Evolutionary conservation across 2,888 invertebrate species (phyloP).

Genomic region (Parnassius smintheus): DNA sequence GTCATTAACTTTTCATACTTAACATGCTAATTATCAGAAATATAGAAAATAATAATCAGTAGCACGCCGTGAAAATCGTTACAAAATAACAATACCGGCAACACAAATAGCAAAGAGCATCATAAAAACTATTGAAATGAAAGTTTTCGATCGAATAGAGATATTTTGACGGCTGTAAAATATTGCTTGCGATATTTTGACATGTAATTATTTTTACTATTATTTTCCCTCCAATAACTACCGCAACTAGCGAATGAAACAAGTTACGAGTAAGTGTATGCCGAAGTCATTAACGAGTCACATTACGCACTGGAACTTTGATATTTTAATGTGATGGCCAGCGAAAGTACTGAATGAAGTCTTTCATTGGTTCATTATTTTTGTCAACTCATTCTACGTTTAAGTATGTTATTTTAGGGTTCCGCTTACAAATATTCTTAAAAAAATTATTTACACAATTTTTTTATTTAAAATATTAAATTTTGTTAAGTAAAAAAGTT

Average conservation of each 20-base stretch:
- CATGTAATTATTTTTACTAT: constrained; percentile 16
- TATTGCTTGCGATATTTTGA: constrained; percentile 9
- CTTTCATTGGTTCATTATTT: constrained; percentile 17
- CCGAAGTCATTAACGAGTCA: constrained; percentile 4
- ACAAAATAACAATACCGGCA: neutral
- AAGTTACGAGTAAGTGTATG: constrained; percentile 9
- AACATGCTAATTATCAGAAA: too few relatives aligned
- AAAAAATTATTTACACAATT: too few relatives aligned
- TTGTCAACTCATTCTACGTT: constrained; percentile 20
- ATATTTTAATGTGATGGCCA: constrained; percentile 23
- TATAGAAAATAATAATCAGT: constrained; percentile 2
- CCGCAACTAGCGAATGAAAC: constrained; percentile 10
- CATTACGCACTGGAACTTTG: constrained; percentile 17
- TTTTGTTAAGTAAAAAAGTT: too few relatives aligned
- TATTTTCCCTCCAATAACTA: constrained; percentile 4
- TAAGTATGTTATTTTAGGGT: constrained; percentile 2
- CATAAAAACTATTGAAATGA: constrained; percentile 20
- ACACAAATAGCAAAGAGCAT: constrained; percentile 13
- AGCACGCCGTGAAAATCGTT: neutral
- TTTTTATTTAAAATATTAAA: too few relatives aligned
- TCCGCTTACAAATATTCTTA: neutral
- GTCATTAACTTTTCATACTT: too few relatives aligned
- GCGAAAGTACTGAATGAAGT: constrained; percentile 29
- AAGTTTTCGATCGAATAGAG: constrained; percentile 19
- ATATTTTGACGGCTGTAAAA: constrained; percentile 20